Evolutionary conservation across 2,797 vertebrate genomes (phyloP), one percentile per base, ranked within the genome.

Genomic region (Okamejei kenojei): DNA sequence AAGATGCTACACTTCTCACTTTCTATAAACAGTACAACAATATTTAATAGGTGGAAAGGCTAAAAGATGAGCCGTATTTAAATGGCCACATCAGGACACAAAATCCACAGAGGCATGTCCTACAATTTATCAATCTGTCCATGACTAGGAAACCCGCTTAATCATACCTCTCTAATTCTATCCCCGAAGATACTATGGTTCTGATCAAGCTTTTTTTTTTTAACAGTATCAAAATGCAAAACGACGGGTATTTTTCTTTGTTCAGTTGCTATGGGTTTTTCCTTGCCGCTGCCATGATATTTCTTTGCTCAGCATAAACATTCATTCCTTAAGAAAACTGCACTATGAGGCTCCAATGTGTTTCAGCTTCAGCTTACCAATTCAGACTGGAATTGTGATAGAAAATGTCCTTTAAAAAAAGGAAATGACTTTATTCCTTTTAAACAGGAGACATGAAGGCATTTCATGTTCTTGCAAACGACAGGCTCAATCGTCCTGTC

Each of bases 251-350:
- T 45, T n/a, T 45, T 29, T 76, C 71, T 92, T 92, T 92, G 90
- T 92, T 76, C 71, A 32, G 95, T 96, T 95, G 88, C 96, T 94
- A 65, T 93, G 95, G 94, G 71, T 1, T 93, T 93, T 93, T 92
- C 94, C 81, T 95, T 93, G 76, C 93, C 93, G 93, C 71, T 94
- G 93, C 94, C 93, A 58, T 93, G 84, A 68, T 35, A 88, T 88
- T 32, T 88, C 61, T 88, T 68, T 68, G 63, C 61, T 88, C 84
- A 35, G 84, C n/a, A 21, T 65, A 65, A 35, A 88, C 23, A 54
- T 92, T 74, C 80, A 94, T 93, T 95, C 94, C 10, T 90, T 86
- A 63, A 92, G 78, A 93, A 93, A 93, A 86, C 93, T 94, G 93
- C 94, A 73, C 93, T 35, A 94, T 0, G 26, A 91, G 86, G 29